phyloP scores from a whole-genome alignment of 1,140 invertebrate species.

The Rhopalosiphum maidis region DNA sequence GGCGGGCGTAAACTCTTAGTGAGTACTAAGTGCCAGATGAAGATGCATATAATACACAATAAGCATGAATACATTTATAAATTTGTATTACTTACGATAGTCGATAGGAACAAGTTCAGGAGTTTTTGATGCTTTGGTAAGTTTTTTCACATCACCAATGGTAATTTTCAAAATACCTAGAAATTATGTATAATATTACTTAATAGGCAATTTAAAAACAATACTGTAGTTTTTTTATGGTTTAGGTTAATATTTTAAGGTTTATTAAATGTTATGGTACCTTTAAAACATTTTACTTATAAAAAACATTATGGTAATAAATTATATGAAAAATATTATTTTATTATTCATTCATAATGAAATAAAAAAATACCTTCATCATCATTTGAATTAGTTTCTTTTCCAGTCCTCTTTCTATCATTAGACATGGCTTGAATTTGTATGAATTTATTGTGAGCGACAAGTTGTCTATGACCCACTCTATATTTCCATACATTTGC shows the following conservation, averaged over 20 bases:
- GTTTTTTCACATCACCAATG: constrained; percentile 78
- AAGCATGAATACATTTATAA: constrained; percentile 54
- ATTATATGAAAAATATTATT: background rate
- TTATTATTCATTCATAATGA: background rate
- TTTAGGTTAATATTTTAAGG: background rate
- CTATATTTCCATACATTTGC: constrained; percentile 33
- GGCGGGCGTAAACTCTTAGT: too few species aligned
- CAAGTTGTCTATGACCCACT: background rate
- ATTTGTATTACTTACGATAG: constrained; percentile 73
- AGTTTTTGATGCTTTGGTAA: constrained; percentile 70
- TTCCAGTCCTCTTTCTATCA: constrained; percentile 27
- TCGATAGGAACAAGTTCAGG: constrained; percentile 83
- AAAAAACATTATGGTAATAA: background rate
- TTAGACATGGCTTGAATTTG: constrained; percentile 23
- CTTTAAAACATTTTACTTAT: background rate
- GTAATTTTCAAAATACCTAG: constrained; percentile 66
- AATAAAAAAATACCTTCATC: constrained; percentile 10
- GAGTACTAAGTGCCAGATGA: too few species aligned
- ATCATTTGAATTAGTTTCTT: background rate
- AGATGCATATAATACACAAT: background rate
- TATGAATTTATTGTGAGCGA: background rate
- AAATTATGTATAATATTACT: background rate
- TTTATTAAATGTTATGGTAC: background rate
- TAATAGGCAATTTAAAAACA: background rate
- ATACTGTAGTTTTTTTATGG: background rate